Evolutionary conservation across 2,888 invertebrate genomes (phyloP).

Genomic region (Drosophila kuntzei): DNA sequence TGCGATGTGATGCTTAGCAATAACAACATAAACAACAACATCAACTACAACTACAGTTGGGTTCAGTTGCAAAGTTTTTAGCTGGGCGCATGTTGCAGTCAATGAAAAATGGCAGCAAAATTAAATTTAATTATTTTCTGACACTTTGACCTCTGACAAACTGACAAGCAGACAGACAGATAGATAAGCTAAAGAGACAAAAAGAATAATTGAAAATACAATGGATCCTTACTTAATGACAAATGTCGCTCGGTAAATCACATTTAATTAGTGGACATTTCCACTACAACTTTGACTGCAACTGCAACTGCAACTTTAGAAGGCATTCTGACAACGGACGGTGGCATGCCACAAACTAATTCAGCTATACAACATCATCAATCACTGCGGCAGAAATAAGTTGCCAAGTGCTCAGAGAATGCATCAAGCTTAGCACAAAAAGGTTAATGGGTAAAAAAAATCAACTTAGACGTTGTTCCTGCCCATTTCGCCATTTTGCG

Average conservation of each 20-base stretch:
- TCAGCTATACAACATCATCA: constrained; percentile 60
- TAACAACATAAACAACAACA: constrained; percentile 36
- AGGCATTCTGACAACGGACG: constrained; percentile 7
- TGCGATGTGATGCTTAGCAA: constrained; percentile 64
- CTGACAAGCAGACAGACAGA: constrained; percentile 25
- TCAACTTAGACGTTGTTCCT: constrained; percentile 52
- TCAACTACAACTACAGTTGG: constrained; percentile 34
- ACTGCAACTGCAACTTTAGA: constrained; percentile 6
- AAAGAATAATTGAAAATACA: constrained; percentile 38
- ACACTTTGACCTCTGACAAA: constrained; percentile 41
- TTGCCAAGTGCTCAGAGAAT: constrained; percentile 45
- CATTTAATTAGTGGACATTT: constrained; percentile 67
- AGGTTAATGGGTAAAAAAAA: constrained; percentile 75
- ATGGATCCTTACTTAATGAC: constrained; percentile 48
- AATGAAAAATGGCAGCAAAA: constrained; percentile 44
- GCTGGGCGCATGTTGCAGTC: constrained; percentile 32
- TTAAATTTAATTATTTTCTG: constrained; percentile 61
- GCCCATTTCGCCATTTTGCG: constrained; percentile 38
- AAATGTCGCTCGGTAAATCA: constrained; percentile 48
- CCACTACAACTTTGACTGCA: constrained; percentile 21
- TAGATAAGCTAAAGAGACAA: constrained; percentile 5
- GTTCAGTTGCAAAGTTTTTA: constrained; percentile 59
- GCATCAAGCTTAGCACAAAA: constrained; percentile 54
- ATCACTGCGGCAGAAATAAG: constrained; percentile 61
- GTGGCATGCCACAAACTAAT: constrained; percentile 64